Conservation (phyloP, 2,113 vertebrate genomes). For the Malurus elegans region DNA sequence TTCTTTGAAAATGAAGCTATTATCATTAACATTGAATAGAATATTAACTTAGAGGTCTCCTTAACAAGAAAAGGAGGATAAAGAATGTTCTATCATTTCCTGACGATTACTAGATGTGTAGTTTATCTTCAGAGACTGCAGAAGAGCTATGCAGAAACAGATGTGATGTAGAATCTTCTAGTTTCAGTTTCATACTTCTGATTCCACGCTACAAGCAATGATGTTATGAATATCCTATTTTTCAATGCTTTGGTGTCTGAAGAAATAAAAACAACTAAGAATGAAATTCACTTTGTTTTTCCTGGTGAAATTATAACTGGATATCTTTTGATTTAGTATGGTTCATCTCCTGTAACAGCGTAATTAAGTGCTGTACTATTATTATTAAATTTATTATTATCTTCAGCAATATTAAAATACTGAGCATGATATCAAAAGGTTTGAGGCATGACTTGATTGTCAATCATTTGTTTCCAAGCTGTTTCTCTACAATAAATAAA, state of each 20-base stretch:
- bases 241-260: neutral
- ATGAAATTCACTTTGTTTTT: neutral
- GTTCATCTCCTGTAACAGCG: neutral
- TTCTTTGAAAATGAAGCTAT: neutral
- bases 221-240: neutral
- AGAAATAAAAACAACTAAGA: neutral
- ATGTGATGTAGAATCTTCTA: neutral
- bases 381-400: neutral
- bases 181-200: neutral
- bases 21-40: neutral
- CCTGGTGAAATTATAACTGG: neutral
- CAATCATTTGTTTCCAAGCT: neutral
- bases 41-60: neutral
- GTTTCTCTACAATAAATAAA: neutral
- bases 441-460: neutral
- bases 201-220: neutral
- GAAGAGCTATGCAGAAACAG: neutral
- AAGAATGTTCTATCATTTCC: neutral
- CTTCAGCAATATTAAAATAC: neutral
- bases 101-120: neutral
- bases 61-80: neutral
- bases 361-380: rapidly evolving
- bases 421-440: neutral
- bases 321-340: neutral
- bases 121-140: neutral